Conservation (phyloP, 2,888 invertebrate genomes). For the Diaperis boleti region DNA sequence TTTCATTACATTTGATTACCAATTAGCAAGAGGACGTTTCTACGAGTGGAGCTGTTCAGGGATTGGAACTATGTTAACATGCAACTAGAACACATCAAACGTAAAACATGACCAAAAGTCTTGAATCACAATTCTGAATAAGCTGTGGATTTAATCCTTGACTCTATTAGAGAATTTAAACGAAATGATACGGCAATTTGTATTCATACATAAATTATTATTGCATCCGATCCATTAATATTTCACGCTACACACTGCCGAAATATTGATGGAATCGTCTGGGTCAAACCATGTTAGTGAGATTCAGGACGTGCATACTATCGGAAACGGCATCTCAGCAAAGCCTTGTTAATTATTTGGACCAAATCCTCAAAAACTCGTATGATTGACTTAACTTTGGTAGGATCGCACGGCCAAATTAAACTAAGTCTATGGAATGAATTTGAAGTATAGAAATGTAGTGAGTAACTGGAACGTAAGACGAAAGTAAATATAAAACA, state of each 20-base stretch:
- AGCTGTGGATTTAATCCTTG: background rate
- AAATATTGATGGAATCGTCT: slow-evolving; percentile 10
- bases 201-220: slow-evolving; percentile 2
- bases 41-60: background rate
- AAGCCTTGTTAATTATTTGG: too few relatives aligned
- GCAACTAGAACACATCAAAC: background rate
- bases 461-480: too few relatives aligned
- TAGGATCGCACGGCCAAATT: too few relatives aligned
- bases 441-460: too few relatives aligned
- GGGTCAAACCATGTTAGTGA: background rate
- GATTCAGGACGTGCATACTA: background rate
- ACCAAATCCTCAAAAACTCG: too few relatives aligned
- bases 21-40: slow-evolving; percentile 9
- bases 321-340: too few relatives aligned
- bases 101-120: background rate
- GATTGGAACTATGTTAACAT: background rate
- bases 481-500: too few relatives aligned
- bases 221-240: background rate
- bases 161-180: background rate
- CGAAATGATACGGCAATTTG: background rate
- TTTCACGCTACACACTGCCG: background rate
- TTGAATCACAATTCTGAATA: background rate
- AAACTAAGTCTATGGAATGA: too few relatives aligned
- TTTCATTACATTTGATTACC: slow-evolving; percentile 27
- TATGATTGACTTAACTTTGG: too few relatives aligned